Evolutionary conservation across 1,140 invertebrate species (phyloP), one percentile per base, ranked within the genome.

Genomic region (Aphaenogaster ashmeadi): DNA sequence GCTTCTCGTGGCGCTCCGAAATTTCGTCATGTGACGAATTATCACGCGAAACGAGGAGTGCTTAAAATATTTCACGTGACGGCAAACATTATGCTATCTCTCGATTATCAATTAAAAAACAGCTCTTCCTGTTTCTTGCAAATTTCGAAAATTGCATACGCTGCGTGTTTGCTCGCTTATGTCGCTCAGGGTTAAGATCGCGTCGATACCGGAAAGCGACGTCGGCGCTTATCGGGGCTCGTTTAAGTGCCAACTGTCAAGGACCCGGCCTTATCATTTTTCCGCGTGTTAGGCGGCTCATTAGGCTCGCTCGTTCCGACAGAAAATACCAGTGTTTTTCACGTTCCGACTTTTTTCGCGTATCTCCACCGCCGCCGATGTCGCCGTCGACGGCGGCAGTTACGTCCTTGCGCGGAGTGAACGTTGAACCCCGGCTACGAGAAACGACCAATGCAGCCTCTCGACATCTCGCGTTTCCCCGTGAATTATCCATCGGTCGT

Each of bases 391-490:
- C 21, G 71, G 21, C 77, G 44, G 50, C 80, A 86, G 71, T 75
- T 75, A 75, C 86, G 88, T 91, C 88, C 87, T 91, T 91, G 81
- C 88, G 64, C 88, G 52, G 27, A 89, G 58, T 90, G 89, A 91
- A 91, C 90, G 81, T 91, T 91, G 90, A 91, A 89, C 88, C 60
- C 85, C 64, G 86, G n/a, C 71, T 75, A 62, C 62, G 67, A 87
- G 77, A 71, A 58, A 67, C 36, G 44, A 36, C 54, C 66, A 21
- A 21, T n/a, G 15, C 71, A 83, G 52, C 75, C 58, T 87, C 79
- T 80, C 75, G 81, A 88, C 64, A 79, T 50, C 41, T 77, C 41
- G 38, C 47, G 69, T 79, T 90, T 69, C 62, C 62, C 62, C 60
- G 71, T 91, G 88, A 91, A 91, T 91, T 89, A 91, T 84, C 71